Evolutionary conservation across 2,888 invertebrate species (phyloP).

Genomic region (Galeruca laticollis): DNA sequence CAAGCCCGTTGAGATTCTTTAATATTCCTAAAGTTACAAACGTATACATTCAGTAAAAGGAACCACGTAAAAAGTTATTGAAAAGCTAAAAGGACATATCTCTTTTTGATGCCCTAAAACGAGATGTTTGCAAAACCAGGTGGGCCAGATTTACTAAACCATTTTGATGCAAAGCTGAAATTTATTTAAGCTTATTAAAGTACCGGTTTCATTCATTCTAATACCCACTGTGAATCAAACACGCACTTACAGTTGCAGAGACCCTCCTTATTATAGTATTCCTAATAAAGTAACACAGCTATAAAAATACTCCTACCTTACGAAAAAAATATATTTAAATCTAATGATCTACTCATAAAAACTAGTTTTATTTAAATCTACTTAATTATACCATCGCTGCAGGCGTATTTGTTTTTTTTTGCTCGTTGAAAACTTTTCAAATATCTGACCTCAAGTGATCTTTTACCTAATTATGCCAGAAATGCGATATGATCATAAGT

Average conservation of each 20-base stretch:
- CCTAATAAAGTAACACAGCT: not conserved
- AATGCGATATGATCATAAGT: not conserved
- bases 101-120: no score
- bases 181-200: not conserved
- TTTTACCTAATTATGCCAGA: not conserved
- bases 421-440: not conserved
- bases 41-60: no score
- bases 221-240: not conserved
- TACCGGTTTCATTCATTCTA: slow-evolving; percentile 1
- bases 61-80: no score
- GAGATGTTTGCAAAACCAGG: no score
- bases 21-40: no score
- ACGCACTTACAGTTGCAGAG: not conserved
- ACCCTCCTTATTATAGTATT: not conserved
- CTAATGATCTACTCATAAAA: not conserved
- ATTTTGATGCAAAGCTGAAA: no score
- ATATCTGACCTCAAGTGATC: not conserved
- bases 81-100: no score
- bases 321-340: not conserved
- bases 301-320: slow-evolving; percentile 5
- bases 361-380: not conserved
- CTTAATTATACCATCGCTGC: not conserved
- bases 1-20: no score
- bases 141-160: no score
- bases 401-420: not conserved